Evolutionary conservation across 2,113 vertebrate species (phyloP), one percentile per base, ranked within the genome.

Genomic region (Tauraco erythrolophus): DNA sequence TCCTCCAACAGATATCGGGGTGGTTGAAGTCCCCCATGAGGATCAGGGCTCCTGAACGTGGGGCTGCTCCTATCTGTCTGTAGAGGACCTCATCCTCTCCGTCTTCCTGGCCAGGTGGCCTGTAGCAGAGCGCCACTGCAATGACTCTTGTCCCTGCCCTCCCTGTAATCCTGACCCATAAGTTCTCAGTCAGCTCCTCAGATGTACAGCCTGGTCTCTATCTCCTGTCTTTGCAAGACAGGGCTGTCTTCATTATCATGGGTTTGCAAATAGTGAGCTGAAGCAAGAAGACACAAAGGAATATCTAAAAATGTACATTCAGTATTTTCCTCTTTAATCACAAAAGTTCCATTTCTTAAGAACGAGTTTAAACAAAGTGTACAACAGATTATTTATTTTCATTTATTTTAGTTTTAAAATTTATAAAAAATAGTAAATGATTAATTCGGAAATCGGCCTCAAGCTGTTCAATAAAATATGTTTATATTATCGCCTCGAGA

Each of bases 371-470:
- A 87, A 68, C 3, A 60, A 69, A 65, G 2, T 41, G 5, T 33
- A 72, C 2, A 16, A 3, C 6, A 64, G 22, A 69, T 66, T 8
- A 48, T 74, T 57, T 22, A 35, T 74, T 65, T 57, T 35, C 30
- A 45, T 50, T 7, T 60, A 27, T 43, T 69, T 91, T 84, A 27
- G 13, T 71, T 90, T 82, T 45, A 23, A 69, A 77, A 35, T 64
- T 46, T 45, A 2, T n/a, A 19, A 19, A 4, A 4, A 57, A 4
- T 2, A 1, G 3, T 33, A 50, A 70, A 54, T 15, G 2, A 25
- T 41, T 75, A 31, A 51, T 33, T 41, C 88, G 19, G 11, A 88
- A 69, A 54, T 50, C 15, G 71, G 2, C 2, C 6, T 5, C 24
- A 60, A 61, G 12, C 18, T 84, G 18, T 64, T 93, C 19, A 37